phyloP scores from a whole-genome alignment of 2,113 vertebrate genomes.

The Malurus alboscapulatus region DNA sequence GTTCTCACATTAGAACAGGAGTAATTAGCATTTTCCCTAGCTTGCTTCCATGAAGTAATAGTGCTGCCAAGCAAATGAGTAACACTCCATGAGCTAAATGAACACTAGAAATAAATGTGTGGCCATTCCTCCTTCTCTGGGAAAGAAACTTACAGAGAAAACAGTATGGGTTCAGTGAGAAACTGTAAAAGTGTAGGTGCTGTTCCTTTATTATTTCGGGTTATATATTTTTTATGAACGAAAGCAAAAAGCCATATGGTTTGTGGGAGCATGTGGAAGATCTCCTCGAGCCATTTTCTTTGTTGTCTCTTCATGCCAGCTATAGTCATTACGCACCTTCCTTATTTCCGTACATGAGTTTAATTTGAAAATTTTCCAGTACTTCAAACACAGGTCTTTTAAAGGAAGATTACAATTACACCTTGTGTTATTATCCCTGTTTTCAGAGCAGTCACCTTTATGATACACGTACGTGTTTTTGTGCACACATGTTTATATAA shows the following conservation, averaged over 20 bases:
- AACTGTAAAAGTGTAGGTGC: not conserved
- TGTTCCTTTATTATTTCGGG: constrained; percentile 1
- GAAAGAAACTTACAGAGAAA: not conserved
- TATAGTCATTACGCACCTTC: not conserved
- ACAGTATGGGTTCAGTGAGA: not conserved
- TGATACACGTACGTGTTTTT: not conserved
- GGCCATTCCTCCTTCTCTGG: not conserved
- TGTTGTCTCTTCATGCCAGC: constrained; percentile 19
- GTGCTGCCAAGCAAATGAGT: constrained; percentile 53
- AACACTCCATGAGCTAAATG: constrained; percentile 18
- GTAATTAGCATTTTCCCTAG: constrained; percentile 64
- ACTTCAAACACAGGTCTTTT: constrained; percentile 1
- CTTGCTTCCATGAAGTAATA: constrained; percentile 40
- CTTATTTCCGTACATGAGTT: not conserved
- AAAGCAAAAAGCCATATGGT: constrained; percentile 25
- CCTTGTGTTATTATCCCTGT: not conserved
- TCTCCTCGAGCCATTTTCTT: constrained; percentile 31
- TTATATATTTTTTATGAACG: constrained; percentile 4
- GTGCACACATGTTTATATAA: not conserved
- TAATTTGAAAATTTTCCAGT: constrained; percentile 31
- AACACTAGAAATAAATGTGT: not conserved
- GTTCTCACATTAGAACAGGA: constrained; percentile 60
- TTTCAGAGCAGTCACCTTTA: not conserved
- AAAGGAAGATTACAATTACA: not conserved
- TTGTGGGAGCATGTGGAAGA: constrained; percentile 25